A percentile compares a stretch with the other conserved stretches of the same genome.
phyloP scores from a whole-genome alignment of 2,797 vertebrate species.

The Microctenopoma lineatum region DNA sequence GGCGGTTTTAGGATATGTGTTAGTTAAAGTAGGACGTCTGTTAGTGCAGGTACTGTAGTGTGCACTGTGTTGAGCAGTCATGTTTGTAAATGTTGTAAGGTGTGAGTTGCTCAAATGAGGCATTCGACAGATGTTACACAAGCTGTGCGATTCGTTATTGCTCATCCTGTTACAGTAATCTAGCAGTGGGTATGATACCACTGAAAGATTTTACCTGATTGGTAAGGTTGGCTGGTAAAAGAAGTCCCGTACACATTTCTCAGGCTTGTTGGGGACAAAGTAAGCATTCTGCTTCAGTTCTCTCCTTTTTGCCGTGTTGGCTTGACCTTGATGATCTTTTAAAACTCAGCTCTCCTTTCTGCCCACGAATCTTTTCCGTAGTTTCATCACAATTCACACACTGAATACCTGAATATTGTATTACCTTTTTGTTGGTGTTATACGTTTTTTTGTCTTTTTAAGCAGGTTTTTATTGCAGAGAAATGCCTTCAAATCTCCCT shows the following conservation, averaged over 20 bases:
- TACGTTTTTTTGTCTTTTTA: constrained; percentile 83
- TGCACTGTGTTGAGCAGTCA: neutral
- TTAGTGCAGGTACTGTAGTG: neutral
- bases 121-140: constrained; percentile 20
- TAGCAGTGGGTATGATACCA: neutral
- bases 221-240: neutral
- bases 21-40: neutral
- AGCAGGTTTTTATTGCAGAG: constrained; percentile 90
- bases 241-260: constrained; percentile 3
- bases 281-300: neutral
- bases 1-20: constrained; percentile 1
- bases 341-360: constrained; percentile 31
- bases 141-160: constrained; percentile 7
- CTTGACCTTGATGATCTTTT: constrained; percentile 38
- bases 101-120: constrained; percentile 6
- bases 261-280: neutral
- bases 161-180: constrained; percentile 23
- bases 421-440: constrained; percentile 58
- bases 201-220: neutral
- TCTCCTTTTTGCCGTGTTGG: constrained; percentile 15
- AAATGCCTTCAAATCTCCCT: constrained; percentile 71
- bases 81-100: constrained; percentile 4
- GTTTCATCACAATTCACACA: constrained; percentile 33
- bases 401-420: constrained; percentile 49
- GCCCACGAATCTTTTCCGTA: constrained; percentile 11